These are phyloP conservation scores for Ornithoptera priamus DNA, from an alignment of 2,888 invertebrate species.

Conservation along the genomic window DNA sequence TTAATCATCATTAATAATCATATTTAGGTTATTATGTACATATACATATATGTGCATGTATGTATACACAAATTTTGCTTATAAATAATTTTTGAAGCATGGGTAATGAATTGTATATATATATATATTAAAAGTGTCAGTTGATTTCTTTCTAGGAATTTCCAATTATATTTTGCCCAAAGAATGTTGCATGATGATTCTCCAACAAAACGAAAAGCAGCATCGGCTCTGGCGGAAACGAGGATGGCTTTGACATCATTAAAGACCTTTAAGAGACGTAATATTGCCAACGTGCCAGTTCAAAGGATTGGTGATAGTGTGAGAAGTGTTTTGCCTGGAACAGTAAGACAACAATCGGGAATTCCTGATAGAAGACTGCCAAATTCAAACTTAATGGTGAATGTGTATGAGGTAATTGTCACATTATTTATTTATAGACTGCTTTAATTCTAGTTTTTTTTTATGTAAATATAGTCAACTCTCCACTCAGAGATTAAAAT, in stretches of 20 bases:
- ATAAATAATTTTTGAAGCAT: no score
- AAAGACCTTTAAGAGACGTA: conserved; percentile 82
- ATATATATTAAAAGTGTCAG: background rate
- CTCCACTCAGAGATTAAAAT: no score
- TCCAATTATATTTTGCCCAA: conserved; percentile 85
- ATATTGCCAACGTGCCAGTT: conserved; percentile 71
- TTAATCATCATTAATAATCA: background rate
- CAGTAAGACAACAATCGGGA: conserved; percentile 71
- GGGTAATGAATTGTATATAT: background rate
- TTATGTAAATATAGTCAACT: no score
- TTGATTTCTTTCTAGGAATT: conserved; percentile 78
- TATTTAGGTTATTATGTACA: background rate
- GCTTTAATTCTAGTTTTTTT: background rate
- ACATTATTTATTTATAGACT: background rate
- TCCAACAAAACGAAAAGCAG: conserved; percentile 78
- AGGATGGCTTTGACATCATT: conserved; percentile 88
- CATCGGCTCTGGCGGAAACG: conserved; percentile 83
- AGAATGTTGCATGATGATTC: conserved; percentile 83
- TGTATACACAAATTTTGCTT: background rate
- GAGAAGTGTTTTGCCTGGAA: conserved; percentile 74
- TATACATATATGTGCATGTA: background rate
- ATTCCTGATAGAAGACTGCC: conserved; percentile 58
- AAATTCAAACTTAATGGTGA: conserved; percentile 75
- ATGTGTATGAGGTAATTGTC: conserved; percentile 76
- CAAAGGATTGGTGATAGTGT: conserved; percentile 79